Percentiles rank a stretch among this genome's conserved stretches.
These are phyloP conservation scores for Bergia puertoricense DNA, from an alignment of 92 coral and sea anemone genomes.

Conservation along the genomic window DNA sequence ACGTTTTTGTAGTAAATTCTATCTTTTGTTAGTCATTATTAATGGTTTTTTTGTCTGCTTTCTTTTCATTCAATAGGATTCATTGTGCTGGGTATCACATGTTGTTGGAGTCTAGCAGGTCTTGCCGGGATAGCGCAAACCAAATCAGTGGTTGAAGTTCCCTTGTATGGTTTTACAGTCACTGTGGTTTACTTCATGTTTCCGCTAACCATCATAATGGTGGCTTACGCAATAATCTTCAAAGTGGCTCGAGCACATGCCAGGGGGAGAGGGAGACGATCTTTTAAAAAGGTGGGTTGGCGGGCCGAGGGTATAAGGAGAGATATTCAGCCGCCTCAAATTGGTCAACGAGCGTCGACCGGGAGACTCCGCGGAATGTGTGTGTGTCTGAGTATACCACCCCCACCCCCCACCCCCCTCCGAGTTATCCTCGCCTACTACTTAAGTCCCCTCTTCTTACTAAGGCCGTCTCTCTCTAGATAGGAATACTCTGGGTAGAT, in stretches of 20 bases:
- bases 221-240: constrained; percentile 67
- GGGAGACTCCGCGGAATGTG: too few relatives aligned
- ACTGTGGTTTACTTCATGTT: constrained; percentile 56
- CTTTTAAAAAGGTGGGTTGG: constrained; percentile 67
- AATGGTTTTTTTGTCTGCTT: background rate
- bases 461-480: too few relatives aligned
- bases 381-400: too few relatives aligned
- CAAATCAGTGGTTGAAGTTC: constrained; percentile 15
- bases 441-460: too few relatives aligned
- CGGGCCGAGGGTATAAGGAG: background rate
- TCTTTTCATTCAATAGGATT: background rate
- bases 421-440: too few relatives aligned
- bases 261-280: constrained; percentile 76
- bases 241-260: constrained; percentile 83
- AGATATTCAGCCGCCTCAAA: too few relatives aligned
- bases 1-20: too few relatives aligned
- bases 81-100: constrained; percentile 22
- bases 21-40: too few relatives aligned
- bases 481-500: too few relatives aligned
- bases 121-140: constrained; percentile 30
- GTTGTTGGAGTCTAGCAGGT: constrained; percentile 23
- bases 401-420: too few relatives aligned
- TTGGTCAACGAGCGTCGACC: too few relatives aligned
- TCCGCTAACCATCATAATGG: constrained; percentile 65
- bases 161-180: constrained; percentile 55